Conservation (phyloP, 2,797 vertebrate species). For the Choloepus didactylus region DNA sequence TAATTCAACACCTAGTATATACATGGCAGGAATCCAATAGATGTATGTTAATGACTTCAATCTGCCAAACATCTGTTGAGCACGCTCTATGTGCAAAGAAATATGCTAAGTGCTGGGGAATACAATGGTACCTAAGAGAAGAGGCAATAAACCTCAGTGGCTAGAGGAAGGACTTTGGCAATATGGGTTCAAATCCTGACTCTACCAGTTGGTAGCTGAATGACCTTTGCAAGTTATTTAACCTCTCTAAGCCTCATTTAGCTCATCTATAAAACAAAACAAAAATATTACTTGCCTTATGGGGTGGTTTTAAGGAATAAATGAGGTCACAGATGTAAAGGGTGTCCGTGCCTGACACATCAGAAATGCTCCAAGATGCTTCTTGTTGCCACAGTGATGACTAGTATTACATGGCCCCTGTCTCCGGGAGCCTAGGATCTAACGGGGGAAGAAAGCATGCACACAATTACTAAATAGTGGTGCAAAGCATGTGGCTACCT, state of each 20-base stretch:
- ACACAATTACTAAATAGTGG: slow-evolving; percentile 5
- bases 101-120: background rate
- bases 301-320: slow-evolving; percentile 43
- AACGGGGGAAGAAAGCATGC: background rate
- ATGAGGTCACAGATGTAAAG: background rate
- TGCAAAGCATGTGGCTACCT: background rate
- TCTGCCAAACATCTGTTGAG: slow-evolving; percentile 28
- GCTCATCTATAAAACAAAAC: slow-evolving; percentile 27
- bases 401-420: background rate
- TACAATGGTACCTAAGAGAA: background rate
- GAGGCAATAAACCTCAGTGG: background rate
- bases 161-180: background rate
- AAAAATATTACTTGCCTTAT: slow-evolving; percentile 32
- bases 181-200: slow-evolving; percentile 5
- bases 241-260: background rate
- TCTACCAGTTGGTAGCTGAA: slow-evolving; percentile 26
- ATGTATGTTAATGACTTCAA: slow-evolving; percentile 24
- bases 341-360: slow-evolving; percentile 2
- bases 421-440: background rate
- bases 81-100: background rate
- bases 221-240: slow-evolving; percentile 44
- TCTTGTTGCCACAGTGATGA: background rate
- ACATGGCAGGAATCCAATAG: background rate
- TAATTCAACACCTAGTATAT: background rate
- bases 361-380: slow-evolving; percentile 18